Evolutionary conservation across 2,797 vertebrate species (phyloP).

Genomic region (Spinus olivaceus): DNA sequence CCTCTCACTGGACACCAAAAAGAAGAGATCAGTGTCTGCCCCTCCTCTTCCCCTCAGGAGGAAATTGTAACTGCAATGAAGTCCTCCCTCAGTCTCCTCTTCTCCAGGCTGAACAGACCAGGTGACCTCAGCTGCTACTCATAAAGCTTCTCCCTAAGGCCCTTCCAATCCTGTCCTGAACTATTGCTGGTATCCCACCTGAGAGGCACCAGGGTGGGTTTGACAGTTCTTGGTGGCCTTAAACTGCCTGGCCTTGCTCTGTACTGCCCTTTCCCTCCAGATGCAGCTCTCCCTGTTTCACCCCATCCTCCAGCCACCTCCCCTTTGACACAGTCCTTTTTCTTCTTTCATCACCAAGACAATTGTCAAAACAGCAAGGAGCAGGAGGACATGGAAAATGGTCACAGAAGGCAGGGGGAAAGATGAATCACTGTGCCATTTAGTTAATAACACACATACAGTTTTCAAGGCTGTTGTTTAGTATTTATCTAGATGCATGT

Average conservation of each 20-base stretch:
- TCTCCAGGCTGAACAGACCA: not conserved
- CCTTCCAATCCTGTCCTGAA: not conserved
- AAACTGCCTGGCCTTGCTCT: not conserved
- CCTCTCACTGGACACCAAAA: no score
- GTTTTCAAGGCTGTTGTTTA: not conserved
- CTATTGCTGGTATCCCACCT: not conserved
- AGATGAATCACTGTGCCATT: not conserved
- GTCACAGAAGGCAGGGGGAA: not conserved
- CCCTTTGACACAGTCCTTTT: not conserved
- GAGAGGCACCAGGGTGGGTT: not conserved
- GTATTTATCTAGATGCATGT: not conserved
- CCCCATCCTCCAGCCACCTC: not conserved
- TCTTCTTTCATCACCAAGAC: not conserved
- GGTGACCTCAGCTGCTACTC: not conserved
- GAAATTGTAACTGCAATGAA: not conserved
- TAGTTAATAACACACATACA: not conserved
- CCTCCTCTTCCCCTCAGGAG: accelerated
- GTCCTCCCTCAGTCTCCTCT: not conserved
- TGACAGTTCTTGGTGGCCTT: not conserved
- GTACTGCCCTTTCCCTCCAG: not conserved
- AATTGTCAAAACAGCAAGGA: not conserved
- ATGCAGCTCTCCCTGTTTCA: not conserved
- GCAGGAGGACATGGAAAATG: not conserved
- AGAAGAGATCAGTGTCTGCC: not conserved
- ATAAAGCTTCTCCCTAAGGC: not conserved